Evolutionary conservation across 2,797 vertebrate genomes (phyloP), one percentile per base, ranked within the genome.

Genomic region (Hyperoplus lanceolatus): DNA sequence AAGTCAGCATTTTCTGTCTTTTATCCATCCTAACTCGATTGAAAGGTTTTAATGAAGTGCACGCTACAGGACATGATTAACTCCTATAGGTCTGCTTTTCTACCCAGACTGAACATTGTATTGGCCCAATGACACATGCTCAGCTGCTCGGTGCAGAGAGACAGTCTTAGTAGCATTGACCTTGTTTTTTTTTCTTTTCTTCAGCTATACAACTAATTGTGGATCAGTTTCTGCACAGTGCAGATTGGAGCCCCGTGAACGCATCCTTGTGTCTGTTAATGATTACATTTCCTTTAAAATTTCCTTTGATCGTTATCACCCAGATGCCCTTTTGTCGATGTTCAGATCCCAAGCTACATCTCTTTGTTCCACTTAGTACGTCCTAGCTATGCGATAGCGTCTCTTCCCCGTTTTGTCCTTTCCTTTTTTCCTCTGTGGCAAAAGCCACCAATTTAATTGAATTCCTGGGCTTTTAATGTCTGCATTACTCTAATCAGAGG

Each of bases 381-480:
- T 59, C 65, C 74, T 42, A 72, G 84, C 80, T 68, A 84, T 80
- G 88, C 59, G 88, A 95, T 94, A 93, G 87, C 64, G 86, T 94
- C 87, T 92, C 73, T 84, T 79, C 36, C 29, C 70, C 71, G 57
- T 89, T 89, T 86, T 87, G 80, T 93, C 91, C 87, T 86, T 89
- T 89, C 75, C 42, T 59, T 83, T 90, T 89, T 91, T 79, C 63
- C 87, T 93, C 90, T 80, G 86, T 93, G 87, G 92, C 85, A 93
- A 94, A 95, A 94, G 90, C 79, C 78, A 89, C 84, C 86, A 89
- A 93, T 95, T 93, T 95, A 95, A 95, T 96, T 96, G 89, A 95
- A 94, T 95, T 95, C 88, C 88, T 82, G 73, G 78, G 87, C 94
- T 95, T 95, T 95, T 95, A 96, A 95, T 94, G 94, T 94, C 94